A percentile compares a stretch with the other conserved stretches of the same genome.
Evolutionary conservation across 2,888 invertebrate genomes (phyloP).

Genomic region (Chloroclystis v-ata): DNA sequence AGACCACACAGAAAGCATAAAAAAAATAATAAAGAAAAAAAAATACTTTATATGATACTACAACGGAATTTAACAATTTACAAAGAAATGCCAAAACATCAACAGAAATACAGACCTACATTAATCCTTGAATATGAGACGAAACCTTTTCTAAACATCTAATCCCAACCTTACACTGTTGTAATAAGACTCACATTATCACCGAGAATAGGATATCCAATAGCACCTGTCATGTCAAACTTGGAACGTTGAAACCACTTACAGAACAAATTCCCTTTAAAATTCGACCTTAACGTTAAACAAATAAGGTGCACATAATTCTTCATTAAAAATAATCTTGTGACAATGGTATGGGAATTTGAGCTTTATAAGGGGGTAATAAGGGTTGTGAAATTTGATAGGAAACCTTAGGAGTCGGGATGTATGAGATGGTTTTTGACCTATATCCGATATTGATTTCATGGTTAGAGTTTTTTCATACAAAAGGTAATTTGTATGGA

Average conservation of each 20-base stretch:
- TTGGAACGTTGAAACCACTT: conserved; percentile 8
- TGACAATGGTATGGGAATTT: background rate
- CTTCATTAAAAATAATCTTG: background rate
- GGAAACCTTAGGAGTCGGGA: conserved; percentile 31
- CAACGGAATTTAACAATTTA: no score
- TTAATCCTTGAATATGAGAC: no score
- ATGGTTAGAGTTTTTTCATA: background rate
- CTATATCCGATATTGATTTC: conserved; percentile 20
- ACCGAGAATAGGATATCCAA: conserved; percentile 8
- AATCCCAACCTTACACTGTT: background rate
- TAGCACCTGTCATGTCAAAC: conserved; percentile 14
- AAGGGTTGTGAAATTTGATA: conserved; percentile 30
- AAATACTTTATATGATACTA: no score
- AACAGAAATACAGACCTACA: no score
- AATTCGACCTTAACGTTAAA: background rate
- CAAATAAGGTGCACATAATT: no score
- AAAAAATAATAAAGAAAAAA: no score
- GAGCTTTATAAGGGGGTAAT: conserved; percentile 5
- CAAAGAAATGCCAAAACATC: no score
- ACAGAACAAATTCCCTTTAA: background rate
- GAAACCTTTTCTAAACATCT: background rate
- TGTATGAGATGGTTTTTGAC: conserved; percentile 20
- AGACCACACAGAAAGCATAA: no score
- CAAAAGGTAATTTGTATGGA: background rate
- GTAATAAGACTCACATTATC: background rate